Percentiles rank a stretch among this genome's conserved stretches.
Conservation (phyloP, 2,797 vertebrate genomes). For the Acipenser ruthenus region DNA sequence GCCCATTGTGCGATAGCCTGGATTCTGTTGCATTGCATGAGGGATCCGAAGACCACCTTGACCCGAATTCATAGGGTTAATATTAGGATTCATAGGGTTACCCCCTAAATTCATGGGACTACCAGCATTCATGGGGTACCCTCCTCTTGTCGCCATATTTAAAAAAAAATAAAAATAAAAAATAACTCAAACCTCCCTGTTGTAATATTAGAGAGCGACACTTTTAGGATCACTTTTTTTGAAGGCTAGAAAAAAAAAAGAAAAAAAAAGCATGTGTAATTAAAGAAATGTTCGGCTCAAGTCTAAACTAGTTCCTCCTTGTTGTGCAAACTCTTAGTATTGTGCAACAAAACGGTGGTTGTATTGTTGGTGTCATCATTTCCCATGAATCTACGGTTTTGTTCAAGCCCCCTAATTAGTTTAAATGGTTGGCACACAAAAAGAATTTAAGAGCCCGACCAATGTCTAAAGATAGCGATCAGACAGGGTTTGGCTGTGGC, state of each 20-base stretch:
- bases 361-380: conserved; percentile 28
- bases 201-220: neutral
- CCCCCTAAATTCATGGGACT: conserved; percentile 37
- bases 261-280: neutral
- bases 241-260: neutral
- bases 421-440: conserved; percentile 12
- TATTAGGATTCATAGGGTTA: conserved; percentile 23
- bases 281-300: neutral
- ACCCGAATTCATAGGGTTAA: conserved; percentile 49
- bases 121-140: conserved; percentile 42
- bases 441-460: conserved; percentile 21
- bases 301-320: conserved; percentile 32
- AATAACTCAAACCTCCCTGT: conserved; percentile 13
- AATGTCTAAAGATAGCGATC: conserved; percentile 28
- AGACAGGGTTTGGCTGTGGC: conserved; percentile 18
- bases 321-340: conserved; percentile 4
- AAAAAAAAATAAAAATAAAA: too few relatives aligned
- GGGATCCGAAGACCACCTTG: conserved; percentile 51
- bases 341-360: conserved; percentile 13
- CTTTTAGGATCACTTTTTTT: neutral
- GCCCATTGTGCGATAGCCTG: conserved; percentile 51
- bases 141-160: conserved; percentile 50
- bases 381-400: conserved; percentile 11
- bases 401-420: conserved; percentile 12
- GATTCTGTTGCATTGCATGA: conserved; percentile 45